A percentile compares a stretch with the other conserved stretches of the same genome.
phyloP scores from a whole-genome alignment of 2,888 invertebrate species.

The Nomada lathburiana region DNA sequence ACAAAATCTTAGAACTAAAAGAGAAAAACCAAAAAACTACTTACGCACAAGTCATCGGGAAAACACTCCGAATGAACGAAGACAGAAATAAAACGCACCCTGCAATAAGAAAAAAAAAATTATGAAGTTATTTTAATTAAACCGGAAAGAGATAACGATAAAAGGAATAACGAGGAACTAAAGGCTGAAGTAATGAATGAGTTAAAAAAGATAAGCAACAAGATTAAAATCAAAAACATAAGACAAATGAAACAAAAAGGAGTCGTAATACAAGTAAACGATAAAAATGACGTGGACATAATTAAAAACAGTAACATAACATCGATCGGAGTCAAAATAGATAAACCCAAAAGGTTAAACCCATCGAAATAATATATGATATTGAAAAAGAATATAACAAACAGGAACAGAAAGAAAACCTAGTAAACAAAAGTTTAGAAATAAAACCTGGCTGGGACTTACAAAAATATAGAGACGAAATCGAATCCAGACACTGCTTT shows the following conservation, averaged over 20 bases:
- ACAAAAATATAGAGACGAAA: too few species aligned
- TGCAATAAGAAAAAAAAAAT: too few species aligned
- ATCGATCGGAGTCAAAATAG: background rate
- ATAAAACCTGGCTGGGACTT: background rate
- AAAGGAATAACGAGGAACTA: background rate
- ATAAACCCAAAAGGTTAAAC: background rate
- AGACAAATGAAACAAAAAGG: background rate
- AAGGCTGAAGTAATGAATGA: background rate
- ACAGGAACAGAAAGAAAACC: background rate
- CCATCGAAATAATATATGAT: background rate
- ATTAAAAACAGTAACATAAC: background rate
- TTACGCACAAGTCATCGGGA: conserved; percentile 84
- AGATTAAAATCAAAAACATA: background rate
- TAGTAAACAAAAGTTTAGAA: too few species aligned
- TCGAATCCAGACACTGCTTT: too few species aligned
- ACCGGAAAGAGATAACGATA: background rate
- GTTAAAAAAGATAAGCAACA: background rate
- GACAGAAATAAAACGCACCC: conserved; percentile 76
- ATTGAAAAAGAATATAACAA: background rate
- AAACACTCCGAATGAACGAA: conserved; percentile 56
- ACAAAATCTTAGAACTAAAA: too few species aligned
- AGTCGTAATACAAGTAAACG: background rate
- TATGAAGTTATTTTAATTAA: too few species aligned
- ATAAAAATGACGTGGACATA: background rate
- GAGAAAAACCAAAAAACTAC: too few species aligned